These are phyloP conservation scores for Luscinia luscinia DNA, from an alignment of 2,797 vertebrate species.

Conservation along the genomic window DNA sequence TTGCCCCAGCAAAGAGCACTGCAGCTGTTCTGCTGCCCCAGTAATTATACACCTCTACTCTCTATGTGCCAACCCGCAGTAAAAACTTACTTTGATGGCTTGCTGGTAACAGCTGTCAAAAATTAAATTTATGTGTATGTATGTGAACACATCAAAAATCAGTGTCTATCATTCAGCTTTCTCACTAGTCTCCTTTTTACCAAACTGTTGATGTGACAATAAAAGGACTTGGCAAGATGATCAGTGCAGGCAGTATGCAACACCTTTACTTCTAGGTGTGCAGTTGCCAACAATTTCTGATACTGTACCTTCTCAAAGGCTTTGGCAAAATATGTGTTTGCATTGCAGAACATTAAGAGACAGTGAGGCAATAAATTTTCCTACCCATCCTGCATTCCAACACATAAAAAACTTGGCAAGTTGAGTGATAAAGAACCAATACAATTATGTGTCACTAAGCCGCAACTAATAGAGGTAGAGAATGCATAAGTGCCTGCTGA, in stretches of 20 bases:
- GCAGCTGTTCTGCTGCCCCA: neutral
- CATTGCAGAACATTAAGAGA: neutral
- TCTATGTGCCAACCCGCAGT: neutral
- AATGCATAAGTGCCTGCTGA: neutral
- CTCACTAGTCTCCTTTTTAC: neutral
- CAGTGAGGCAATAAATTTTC: neutral
- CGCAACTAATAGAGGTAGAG: neutral
- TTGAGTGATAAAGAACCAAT: constrained; percentile 10
- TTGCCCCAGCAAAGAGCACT: neutral
- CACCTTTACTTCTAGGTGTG: neutral
- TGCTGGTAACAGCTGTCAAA: neutral
- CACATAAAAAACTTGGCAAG: neutral
- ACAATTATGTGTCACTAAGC: constrained; percentile 5
- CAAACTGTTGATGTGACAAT: neutral
- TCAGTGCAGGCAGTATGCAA: neutral
- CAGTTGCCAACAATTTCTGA: neutral
- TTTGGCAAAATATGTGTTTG: neutral
- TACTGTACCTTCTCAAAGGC: neutral
- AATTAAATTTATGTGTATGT: neutral
- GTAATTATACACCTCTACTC: neutral
- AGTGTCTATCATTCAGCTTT: neutral
- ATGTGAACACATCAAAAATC: neutral
- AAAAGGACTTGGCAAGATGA: neutral
- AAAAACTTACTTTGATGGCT: neutral
- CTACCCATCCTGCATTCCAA: neutral